These are phyloP conservation scores for Volucella inanis DNA, from an alignment of 2,888 invertebrate species.

Conservation along the genomic window DNA sequence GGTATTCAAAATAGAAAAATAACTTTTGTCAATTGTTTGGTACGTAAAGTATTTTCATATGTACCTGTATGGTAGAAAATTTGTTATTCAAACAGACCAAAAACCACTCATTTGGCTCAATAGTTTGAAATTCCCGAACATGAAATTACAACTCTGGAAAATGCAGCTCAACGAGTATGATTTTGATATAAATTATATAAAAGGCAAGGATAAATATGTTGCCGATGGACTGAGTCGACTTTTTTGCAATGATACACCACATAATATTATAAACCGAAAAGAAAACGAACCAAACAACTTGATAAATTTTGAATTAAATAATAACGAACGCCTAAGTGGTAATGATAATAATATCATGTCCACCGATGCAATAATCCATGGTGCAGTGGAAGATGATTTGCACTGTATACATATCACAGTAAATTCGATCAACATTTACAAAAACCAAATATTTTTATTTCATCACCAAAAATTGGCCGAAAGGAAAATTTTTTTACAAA, in stretches of 20 bases:
- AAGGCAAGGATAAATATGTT: conserved; percentile 70
- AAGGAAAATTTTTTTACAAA: conserved; percentile 17
- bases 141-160: conserved; percentile 80
- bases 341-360: conserved; percentile 29
- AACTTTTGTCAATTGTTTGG: conserved; percentile 79
- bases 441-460: conserved; percentile 45
- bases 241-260: conserved; percentile 68
- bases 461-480: conserved; percentile 9
- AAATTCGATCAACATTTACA: conserved; percentile 41
- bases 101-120: conserved; percentile 79
- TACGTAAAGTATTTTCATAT: too few relatives aligned
- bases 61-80: conserved; percentile 78
- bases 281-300: too few relatives aligned
- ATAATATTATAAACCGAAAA: too few relatives aligned
- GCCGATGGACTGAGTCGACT: conserved; percentile 64
- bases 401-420: too few relatives aligned
- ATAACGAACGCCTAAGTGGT: conserved; percentile 15
- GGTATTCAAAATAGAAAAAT: conserved; percentile 78
- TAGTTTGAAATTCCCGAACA: conserved; percentile 80
- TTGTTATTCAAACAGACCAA: conserved; percentile 80
- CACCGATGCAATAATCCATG: conserved; percentile 36
- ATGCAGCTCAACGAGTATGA: conserved; percentile 78
- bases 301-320: background rate
- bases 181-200: conserved; percentile 76
- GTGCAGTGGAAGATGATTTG: conserved; percentile 31